Base-by-base conservation (phyloP, 1,140 invertebrate species). In the Cyclina sinensis region DNA sequence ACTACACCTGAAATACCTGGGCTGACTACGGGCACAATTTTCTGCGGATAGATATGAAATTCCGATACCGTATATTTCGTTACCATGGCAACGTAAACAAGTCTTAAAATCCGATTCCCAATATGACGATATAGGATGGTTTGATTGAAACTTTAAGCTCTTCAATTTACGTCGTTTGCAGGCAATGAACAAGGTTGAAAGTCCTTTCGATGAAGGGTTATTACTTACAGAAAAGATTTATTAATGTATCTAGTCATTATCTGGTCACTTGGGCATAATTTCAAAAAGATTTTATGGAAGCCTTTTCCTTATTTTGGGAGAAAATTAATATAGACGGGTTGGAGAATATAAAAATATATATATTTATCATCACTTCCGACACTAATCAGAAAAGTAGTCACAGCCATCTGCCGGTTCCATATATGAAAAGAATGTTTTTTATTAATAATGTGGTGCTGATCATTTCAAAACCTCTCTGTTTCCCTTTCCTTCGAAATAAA, bases 61-160 rank as follows among this genome's bases (percentile, higher is more conserved):
- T 87, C 85, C 76, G 85, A 87, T 87, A 87, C 70, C 85, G 85
- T 87, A 79, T 80, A 87, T 87, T 87, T 80, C 18, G 85, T 87
- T 79, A 24, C 57, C 76, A 87, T 80, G 85, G 85, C 7, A 79
- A 87, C 85, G 85, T 70, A 87, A 87, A 87, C 85, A 87, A 87
- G 74, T 79, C 70, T 87, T 80, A 87, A 87, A 87, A 87, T 80
- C 76, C 73, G 54, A 87, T 87, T 87, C 85, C 85, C 74, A 78
- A n/a, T 35, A 37, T 68, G 76, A 65, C 76, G 32, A 51, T 80
- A 65, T 87, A 65, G 85, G 59, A 79, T 48, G 74, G 76, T 48
- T 65, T 32, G 76, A 87, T 87, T 80, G 76, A 68, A 87, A 87
- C 24, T 87, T 79, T 80, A 87, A 83, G 59, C 81, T 30, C 37